These are phyloP conservation scores for Anoura caudifer DNA, from an alignment of 2,113 vertebrate genomes.

Conservation along the genomic window DNA sequence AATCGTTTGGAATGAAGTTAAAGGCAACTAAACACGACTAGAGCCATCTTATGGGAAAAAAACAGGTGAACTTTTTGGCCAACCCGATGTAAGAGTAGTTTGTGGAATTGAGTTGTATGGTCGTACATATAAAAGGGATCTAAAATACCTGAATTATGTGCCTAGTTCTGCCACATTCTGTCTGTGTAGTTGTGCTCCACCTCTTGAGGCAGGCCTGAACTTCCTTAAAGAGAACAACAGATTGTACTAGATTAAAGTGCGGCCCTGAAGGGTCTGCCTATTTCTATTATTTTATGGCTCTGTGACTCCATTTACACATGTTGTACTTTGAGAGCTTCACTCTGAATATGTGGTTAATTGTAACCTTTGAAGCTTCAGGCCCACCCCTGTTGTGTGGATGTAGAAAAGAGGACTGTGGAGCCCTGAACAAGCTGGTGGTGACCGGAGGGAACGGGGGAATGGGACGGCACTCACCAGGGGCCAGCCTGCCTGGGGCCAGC, in stretches of 20 bases:
- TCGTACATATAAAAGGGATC: background rate
- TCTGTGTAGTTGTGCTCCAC: background rate
- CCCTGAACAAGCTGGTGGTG: background rate
- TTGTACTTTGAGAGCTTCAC: background rate
- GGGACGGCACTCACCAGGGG: background rate
- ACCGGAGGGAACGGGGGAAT: background rate
- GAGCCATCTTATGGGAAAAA: too few species aligned
- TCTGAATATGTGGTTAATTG: constrained; percentile 10
- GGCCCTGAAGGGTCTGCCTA: background rate
- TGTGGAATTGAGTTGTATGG: background rate
- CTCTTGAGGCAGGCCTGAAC: background rate
- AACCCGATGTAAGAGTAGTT: background rate
- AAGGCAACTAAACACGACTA: too few species aligned
- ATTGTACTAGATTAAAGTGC: background rate
- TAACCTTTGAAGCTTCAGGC: constrained; percentile 29
- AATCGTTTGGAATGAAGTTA: too few species aligned
- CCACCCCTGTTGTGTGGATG: background rate
- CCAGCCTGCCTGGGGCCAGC: too few species aligned
- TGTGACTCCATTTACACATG: background rate
- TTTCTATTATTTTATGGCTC: background rate
- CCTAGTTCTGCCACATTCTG: background rate
- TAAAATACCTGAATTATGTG: background rate
- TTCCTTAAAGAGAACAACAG: background rate
- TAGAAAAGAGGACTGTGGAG: constrained; percentile 27
- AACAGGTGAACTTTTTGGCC: too few species aligned